phyloP scores from a whole-genome alignment of 2,797 vertebrate species.

The Pseudocheirus occidentalis region DNA sequence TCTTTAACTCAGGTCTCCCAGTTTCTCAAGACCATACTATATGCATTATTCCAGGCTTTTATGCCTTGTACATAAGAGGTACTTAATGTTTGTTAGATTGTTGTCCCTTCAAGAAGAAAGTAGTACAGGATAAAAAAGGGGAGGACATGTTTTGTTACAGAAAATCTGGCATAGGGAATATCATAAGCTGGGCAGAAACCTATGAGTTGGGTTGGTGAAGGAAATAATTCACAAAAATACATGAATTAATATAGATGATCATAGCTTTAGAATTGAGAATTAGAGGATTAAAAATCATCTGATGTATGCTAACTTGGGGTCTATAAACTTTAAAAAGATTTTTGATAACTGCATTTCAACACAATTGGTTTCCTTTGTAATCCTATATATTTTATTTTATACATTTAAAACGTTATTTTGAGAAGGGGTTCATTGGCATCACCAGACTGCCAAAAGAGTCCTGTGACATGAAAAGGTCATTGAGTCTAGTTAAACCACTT shows the following conservation, averaged over 20 bases:
- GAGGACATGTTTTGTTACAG: not conserved
- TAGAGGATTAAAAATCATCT: not conserved
- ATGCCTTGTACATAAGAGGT: not conserved
- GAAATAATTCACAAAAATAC: not conserved
- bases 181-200: not conserved
- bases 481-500: not conserved
- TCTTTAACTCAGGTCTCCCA: not conserved
- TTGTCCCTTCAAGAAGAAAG: not conserved
- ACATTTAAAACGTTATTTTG: not conserved
- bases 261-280: not conserved
- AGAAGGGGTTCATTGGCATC: not conserved
- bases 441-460: not conserved
- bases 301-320: not conserved
- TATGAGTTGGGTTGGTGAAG: not conserved
- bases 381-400: not conserved
- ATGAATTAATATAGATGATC: not conserved
- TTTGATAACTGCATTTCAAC: not conserved
- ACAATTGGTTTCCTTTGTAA: not conserved
- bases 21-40: not conserved
- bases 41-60: not conserved
- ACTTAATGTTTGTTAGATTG: not conserved
- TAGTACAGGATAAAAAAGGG: not conserved
- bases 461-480: not conserved
- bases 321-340: not conserved
- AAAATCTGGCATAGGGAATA: not conserved